Evolutionary conservation across 1,140 invertebrate species (phyloP), one percentile per base, ranked within the genome.

Genomic region (Centruroides vittatus): DNA sequence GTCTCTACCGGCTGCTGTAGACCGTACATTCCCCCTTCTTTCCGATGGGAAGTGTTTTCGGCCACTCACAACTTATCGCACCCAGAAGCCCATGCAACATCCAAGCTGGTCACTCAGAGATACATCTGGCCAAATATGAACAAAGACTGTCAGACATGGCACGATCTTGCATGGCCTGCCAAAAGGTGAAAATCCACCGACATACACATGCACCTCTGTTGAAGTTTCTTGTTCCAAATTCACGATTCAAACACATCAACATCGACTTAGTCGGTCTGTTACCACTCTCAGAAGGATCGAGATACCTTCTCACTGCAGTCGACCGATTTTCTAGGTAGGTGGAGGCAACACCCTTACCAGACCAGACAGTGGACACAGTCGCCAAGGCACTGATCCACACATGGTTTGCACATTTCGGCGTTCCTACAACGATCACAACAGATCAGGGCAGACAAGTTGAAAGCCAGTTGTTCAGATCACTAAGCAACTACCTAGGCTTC

Each of bases 231-330:
- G 23, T 56, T 36, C 56, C 59, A 9, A 35, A 35, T 23, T 12
- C 35, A 5, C 35, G 61, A 49, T 78, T 78, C 58, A 47, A 67
- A 4, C 72, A 77, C 57, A 64, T 79, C 0, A 73, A 80, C 65
- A 65, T 80, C 0, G 78, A 81, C 66, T 68, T 81, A 3, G 68
- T 80, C 11, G 74, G 76, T 0, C 77, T 73, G 0, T 55, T 81
- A 3, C 73, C 75, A 12, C 53, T 57, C 5, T 67, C 67, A 0
- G 36, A 71, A 12, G 73, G 69, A 13, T 70, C 62, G 52, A 57
- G 48, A 12, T 78, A 78, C 61, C 63, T 67, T 5, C 64, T 79
- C 3, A 79, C 77, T 0, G 68, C 71, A 7, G 72, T 77, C 6
- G 74, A 78, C 59, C 60, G 75, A 5, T 78, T 71, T 61, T 72